These are phyloP conservation scores for Oegoconia quadripuncta DNA, from an alignment of 2,888 invertebrate species.

Conservation along the genomic window DNA sequence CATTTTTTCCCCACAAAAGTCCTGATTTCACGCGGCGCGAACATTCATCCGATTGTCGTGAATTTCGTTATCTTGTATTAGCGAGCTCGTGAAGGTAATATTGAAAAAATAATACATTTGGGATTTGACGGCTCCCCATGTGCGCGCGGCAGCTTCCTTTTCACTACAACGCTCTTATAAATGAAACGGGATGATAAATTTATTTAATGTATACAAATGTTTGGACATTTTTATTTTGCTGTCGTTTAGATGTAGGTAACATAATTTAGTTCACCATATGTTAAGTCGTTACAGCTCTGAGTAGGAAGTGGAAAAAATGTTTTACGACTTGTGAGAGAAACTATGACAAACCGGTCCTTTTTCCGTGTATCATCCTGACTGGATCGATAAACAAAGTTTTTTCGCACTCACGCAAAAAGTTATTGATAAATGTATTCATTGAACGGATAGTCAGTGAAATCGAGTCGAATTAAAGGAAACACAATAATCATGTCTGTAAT, in stretches of 20 bases:
- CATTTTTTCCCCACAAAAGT: slow-evolving; percentile 64
- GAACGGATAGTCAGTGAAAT: slow-evolving; percentile 38
- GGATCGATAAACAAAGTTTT: slow-evolving; percentile 45
- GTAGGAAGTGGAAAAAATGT: slow-evolving; percentile 75
- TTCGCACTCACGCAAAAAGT: slow-evolving; percentile 32
- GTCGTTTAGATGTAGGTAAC: slow-evolving; percentile 75
- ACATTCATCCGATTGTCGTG: slow-evolving; percentile 74
- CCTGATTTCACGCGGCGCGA: slow-evolving; percentile 77
- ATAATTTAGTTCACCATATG: slow-evolving; percentile 78
- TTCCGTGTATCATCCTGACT: slow-evolving; percentile 47
- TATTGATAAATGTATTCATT: slow-evolving; percentile 45
- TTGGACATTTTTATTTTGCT: slow-evolving; percentile 79
- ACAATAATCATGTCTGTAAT: background rate
- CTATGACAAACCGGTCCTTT: slow-evolving; percentile 59
- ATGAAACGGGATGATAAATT: slow-evolving; percentile 76
- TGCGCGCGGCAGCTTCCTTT: slow-evolving; percentile 74
- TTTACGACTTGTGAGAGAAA: slow-evolving; percentile 70
- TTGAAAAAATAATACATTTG: slow-evolving; percentile 77
- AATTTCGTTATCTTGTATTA: slow-evolving; percentile 75
- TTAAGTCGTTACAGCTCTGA: slow-evolving; percentile 65
- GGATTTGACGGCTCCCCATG: slow-evolving; percentile 75
- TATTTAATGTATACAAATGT: slow-evolving; percentile 79
- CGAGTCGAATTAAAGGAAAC: slow-evolving; percentile 21
- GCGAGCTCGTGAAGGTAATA: slow-evolving; percentile 62
- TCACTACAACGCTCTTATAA: slow-evolving; percentile 59